These are phyloP conservation scores for Spisula solida DNA, from an alignment of 2,888 invertebrate genomes.

Conservation along the genomic window DNA sequence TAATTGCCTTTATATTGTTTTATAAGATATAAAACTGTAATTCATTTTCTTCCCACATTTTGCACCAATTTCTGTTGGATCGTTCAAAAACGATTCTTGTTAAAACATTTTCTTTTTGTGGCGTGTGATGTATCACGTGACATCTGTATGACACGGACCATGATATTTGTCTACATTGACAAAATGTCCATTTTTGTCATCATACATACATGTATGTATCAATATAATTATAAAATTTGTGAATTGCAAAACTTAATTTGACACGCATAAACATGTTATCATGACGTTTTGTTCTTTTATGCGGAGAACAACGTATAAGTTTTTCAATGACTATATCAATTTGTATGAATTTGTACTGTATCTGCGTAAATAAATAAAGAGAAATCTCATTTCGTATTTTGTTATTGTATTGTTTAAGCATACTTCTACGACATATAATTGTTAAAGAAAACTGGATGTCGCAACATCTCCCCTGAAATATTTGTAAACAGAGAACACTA, in stretches of 20 bases:
- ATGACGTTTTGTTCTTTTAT: constrained; percentile 2
- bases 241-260: not conserved
- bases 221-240: not conserved
- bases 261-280: not conserved
- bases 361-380: constrained; percentile 19
- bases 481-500: too few species aligned
- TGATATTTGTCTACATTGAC: not conserved
- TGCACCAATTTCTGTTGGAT: not conserved
- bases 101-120: not conserved
- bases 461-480: too few species aligned
- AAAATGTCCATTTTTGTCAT: constrained; percentile 12
- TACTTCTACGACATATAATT: not conserved
- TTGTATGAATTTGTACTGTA: constrained; percentile 20
- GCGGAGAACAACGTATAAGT: constrained; percentile 19
- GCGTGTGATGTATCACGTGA: not conserved
- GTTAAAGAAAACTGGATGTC: too few species aligned
- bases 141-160: not conserved
- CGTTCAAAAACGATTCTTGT: not conserved
- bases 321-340: constrained; percentile 23
- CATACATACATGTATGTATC: not conserved
- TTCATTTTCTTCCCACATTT: not conserved
- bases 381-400: not conserved
- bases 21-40: not conserved
- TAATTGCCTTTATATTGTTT: too few species aligned
- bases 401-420: not conserved